Evolutionary conservation across 2,888 invertebrate species (phyloP).

Genomic region (Plebejus melissa): DNA sequence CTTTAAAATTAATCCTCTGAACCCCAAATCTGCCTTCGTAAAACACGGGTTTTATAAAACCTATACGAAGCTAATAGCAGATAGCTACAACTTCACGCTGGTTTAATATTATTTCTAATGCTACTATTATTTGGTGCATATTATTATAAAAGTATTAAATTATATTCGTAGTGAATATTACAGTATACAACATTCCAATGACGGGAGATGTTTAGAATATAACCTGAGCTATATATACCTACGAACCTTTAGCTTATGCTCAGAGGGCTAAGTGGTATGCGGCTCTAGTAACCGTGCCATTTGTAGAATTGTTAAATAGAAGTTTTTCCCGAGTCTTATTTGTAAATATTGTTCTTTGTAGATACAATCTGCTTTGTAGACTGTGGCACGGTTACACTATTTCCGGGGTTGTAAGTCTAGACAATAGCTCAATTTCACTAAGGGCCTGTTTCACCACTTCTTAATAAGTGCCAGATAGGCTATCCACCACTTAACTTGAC

Average conservation of each 20-base stretch:
- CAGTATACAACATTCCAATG: conserved; percentile 41
- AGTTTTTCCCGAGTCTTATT: conserved; percentile 45
- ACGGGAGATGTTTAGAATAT: conserved; percentile 30
- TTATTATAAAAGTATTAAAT: not conserved
- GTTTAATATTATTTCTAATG: conserved; percentile 1
- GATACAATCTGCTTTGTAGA: conserved; percentile 34
- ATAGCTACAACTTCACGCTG: not conserved
- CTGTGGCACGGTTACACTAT: conserved; percentile 69
- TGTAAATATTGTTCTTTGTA: conserved; percentile 60
- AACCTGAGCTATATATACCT: conserved; percentile 62
- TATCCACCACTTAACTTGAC: too few species aligned
- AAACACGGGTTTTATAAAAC: not conserved
- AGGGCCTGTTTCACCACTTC: too few species aligned
- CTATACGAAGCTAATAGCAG: not conserved
- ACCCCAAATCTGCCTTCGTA: not conserved
- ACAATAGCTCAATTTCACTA: conserved; percentile 66
- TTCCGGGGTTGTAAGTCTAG: conserved; percentile 75
- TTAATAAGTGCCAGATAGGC: too few species aligned
- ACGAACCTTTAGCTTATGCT: conserved; percentile 63
- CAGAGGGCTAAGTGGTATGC: conserved; percentile 71
- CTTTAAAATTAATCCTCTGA: not conserved
- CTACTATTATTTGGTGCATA: conserved; percentile 12
- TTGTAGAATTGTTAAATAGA: conserved; percentile 38
- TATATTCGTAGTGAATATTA: not conserved
- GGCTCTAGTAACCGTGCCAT: conserved; percentile 71